These are phyloP conservation scores for Aythya baeri DNA, from an alignment of 2,113 vertebrate genomes.

Conservation along the genomic window DNA sequence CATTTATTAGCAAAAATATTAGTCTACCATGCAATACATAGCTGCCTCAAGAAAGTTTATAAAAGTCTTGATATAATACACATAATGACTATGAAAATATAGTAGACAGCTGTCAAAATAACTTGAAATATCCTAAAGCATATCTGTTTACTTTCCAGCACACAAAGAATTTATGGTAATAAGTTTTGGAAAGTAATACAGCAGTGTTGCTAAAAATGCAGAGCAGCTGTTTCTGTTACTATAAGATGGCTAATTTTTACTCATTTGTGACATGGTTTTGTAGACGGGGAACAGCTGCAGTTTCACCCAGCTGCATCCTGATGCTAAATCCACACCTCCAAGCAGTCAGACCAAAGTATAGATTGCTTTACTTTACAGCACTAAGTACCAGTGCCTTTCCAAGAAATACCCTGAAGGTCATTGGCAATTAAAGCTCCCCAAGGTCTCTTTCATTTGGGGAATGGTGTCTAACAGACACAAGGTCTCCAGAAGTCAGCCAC, in stretches of 20 bases:
- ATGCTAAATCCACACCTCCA: conserved; percentile 29
- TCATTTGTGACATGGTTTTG: conserved; percentile 60
- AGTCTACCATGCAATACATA: background rate
- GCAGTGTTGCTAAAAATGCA: conserved; percentile 56
- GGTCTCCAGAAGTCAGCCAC: conserved; percentile 55
- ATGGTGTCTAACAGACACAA: conserved; percentile 6
- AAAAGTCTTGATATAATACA: conserved; percentile 57
- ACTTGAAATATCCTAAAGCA: conserved; percentile 44
- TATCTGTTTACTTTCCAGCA: conserved; percentile 55
- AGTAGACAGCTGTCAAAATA: conserved; percentile 36
- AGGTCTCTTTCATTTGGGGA: conserved; percentile 39
- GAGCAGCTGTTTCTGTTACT: conserved; percentile 73
- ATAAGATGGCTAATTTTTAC: conserved; percentile 72
- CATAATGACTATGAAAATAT: conserved; percentile 33
- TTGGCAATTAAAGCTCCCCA: conserved; percentile 48
- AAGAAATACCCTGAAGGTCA: conserved; percentile 70
- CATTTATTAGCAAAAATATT: background rate
- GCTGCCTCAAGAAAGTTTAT: conserved; percentile 60
- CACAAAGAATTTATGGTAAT: conserved; percentile 65
- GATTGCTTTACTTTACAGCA: conserved; percentile 34
- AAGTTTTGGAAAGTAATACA: conserved; percentile 55
- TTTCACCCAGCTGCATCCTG: conserved; percentile 67
- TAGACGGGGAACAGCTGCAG: conserved; percentile 67
- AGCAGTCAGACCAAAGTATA: conserved; percentile 31
- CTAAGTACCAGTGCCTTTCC: conserved; percentile 40